phyloP scores from a whole-genome alignment of 2,888 invertebrate genomes.

The Diplolepis rosae region DNA sequence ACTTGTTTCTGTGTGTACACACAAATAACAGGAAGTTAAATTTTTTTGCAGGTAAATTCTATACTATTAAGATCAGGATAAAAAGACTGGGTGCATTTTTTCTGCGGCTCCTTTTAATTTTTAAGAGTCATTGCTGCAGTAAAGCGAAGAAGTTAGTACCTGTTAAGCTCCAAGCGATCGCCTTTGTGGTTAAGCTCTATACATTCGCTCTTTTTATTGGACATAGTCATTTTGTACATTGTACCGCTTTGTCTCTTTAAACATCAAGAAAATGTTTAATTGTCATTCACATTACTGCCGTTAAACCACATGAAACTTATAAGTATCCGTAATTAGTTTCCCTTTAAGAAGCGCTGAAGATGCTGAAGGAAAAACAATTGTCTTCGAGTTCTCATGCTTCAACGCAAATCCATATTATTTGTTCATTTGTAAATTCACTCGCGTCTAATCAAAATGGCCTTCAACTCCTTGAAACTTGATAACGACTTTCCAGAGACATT shows the following conservation, averaged over 20 bases:
- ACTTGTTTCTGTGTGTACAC: too few relatives aligned
- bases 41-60: too few relatives aligned
- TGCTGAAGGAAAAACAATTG: neutral
- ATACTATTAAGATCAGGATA: too few relatives aligned
- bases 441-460: constrained; percentile 22
- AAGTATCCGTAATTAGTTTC: constrained; percentile 2
- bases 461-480: constrained; percentile 12
- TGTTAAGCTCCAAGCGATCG: neutral
- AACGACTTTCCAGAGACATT: constrained; percentile 28
- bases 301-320: neutral
- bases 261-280: neutral
- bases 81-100: neutral
- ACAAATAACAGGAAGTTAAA: too few relatives aligned
- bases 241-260: neutral
- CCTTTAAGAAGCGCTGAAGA: neutral
- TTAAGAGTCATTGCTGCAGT: neutral
- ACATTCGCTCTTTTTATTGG: neutral
- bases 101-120: neutral
- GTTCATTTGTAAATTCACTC: constrained; percentile 13
- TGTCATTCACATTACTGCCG: neutral
- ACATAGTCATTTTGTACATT: neutral
- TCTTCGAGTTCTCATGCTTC: neutral
- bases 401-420: neutral
- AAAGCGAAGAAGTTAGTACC: neutral
- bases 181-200: neutral